These are phyloP conservation scores for Drosophila siamana DNA, from an alignment of 2,888 invertebrate species.

Conservation along the genomic window DNA sequence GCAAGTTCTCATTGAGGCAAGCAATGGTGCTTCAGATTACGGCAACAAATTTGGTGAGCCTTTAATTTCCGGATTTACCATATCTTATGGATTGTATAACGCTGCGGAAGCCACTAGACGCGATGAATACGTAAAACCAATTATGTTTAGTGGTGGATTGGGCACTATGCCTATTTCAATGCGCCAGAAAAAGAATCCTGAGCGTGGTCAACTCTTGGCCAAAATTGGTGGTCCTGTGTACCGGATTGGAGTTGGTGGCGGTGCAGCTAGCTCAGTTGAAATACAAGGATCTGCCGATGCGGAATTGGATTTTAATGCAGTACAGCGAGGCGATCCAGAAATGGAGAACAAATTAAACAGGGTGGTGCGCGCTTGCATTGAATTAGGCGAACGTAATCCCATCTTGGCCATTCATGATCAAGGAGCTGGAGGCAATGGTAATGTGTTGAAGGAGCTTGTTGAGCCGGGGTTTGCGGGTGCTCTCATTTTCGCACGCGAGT, in stretches of 20 bases:
- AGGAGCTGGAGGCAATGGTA: constrained; percentile 99
- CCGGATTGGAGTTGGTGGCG: constrained; percentile 98
- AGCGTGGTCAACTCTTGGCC: constrained; percentile 94
- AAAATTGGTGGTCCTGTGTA: constrained; percentile 99
- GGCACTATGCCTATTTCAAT: constrained; percentile 94
- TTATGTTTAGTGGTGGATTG: constrained; percentile 99
- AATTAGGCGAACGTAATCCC: constrained; percentile 93
- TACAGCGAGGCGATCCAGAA: constrained; percentile 97
- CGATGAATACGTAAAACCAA: constrained; percentile 98
- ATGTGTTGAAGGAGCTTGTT: constrained; percentile 98
- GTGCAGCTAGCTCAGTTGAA: constrained; percentile 98
- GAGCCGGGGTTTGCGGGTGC: constrained; percentile 95
- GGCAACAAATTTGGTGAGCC: constrained; percentile 99
- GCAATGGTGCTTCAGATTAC: constrained; percentile 99
- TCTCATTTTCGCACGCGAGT: constrained; percentile 93
- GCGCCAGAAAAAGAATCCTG: constrained; percentile 91
- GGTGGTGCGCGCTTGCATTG: constrained; percentile 96
- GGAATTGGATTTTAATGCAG: constrained; percentile 97
- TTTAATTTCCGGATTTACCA: constrained; percentile 94
- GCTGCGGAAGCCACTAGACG: constrained; percentile 87
- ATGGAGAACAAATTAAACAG: constrained; percentile 99
- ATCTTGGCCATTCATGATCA: constrained; percentile 98
- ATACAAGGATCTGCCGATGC: constrained; percentile 95
- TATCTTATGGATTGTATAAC: constrained; percentile 94
- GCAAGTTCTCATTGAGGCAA: constrained; percentile 96